Conservation (phyloP, 1,140 invertebrate species). For the Formica exsecta region DNA sequence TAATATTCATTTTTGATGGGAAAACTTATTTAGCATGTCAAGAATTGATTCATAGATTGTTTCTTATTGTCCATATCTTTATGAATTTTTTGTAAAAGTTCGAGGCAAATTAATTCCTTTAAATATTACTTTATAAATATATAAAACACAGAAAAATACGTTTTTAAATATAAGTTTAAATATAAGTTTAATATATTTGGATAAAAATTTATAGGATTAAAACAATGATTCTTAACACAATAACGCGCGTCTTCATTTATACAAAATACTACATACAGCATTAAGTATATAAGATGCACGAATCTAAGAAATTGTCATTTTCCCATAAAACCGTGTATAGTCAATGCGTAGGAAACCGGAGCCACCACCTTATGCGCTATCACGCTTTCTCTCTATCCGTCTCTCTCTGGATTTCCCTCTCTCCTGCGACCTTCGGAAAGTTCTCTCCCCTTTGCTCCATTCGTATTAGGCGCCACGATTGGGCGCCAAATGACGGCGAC, state of each 20-base stretch:
- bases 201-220: neutral
- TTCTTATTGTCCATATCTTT: neutral
- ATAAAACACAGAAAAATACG: neutral
- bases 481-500: slow-evolving; percentile 71
- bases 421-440: slow-evolving; percentile 49
- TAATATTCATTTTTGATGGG: neutral
- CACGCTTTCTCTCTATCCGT: slow-evolving; percentile 31
- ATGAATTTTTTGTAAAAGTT: neutral
- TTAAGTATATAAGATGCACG: neutral
- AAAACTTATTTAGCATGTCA: neutral
- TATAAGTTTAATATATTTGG: slow-evolving; percentile 8
- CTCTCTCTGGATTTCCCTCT: slow-evolving; percentile 9
- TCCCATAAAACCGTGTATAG: slow-evolving; percentile 40
- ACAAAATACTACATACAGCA: slow-evolving; percentile 14
- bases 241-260: neutral
- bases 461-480: slow-evolving; percentile 71
- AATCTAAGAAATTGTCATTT: slow-evolving; percentile 45
- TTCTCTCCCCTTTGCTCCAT: slow-evolving; percentile 58
- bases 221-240: neutral
- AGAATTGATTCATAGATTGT: neutral
- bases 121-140: neutral
- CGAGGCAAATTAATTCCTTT: neutral
- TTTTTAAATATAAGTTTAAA: neutral
- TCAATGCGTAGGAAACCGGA: slow-evolving; percentile 40
- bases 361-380: slow-evolving; percentile 59